These are phyloP conservation scores for Scytalopus superciliaris DNA, from an alignment of 2,113 vertebrate species.

Conservation along the genomic window DNA sequence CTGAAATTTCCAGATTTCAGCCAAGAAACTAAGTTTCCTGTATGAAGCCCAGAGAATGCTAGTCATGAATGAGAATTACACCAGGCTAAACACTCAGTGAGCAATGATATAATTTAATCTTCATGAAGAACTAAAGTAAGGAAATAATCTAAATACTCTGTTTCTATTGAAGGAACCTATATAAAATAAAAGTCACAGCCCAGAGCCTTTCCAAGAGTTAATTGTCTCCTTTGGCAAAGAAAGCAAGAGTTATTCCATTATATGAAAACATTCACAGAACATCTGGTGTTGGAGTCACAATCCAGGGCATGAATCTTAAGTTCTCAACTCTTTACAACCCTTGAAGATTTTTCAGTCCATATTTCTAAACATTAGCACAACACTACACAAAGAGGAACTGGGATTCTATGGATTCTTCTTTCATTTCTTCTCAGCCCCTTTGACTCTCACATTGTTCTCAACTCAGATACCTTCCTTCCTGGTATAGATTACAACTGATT, in stretches of 20 bases:
- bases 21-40: not conserved
- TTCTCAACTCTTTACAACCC: not conserved
- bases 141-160: not conserved
- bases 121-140: not conserved
- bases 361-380: not conserved
- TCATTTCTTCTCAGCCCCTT: not conserved
- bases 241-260: not conserved
- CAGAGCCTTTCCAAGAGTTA: not conserved
- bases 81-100: not conserved
- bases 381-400: not conserved
- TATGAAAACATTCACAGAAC: not conserved
- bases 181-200: not conserved
- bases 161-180: not conserved
- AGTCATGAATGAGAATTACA: not conserved
- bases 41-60: not conserved
- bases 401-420: not conserved
- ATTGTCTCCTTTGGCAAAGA: not conserved
- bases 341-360: not conserved
- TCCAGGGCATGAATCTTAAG: not conserved
- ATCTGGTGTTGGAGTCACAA: not conserved
- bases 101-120: not conserved
- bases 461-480: not conserved
- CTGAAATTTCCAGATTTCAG: not conserved
- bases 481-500: not conserved
- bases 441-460: not conserved